Evolutionary conservation across 2,113 vertebrate species (phyloP).

Genomic region (Callipepla californica): DNA sequence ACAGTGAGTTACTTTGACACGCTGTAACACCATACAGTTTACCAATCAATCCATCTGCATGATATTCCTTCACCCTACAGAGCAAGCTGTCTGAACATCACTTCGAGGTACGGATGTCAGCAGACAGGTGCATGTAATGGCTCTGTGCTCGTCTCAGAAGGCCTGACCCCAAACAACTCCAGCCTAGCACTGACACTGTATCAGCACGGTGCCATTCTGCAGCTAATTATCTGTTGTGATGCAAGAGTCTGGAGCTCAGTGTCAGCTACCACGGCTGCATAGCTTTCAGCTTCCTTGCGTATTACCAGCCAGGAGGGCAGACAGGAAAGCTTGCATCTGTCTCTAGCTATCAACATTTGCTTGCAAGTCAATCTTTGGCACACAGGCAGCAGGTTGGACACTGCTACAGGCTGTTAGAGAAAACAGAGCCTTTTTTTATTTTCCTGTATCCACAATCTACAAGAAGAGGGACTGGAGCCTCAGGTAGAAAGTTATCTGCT

Average conservation of each 20-base stretch:
- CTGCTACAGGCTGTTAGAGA: not conserved
- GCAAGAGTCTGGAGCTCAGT: not conserved
- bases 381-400: not conserved
- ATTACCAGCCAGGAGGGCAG: not conserved
- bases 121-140: not conserved
- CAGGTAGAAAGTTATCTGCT: not conserved
- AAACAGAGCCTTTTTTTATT: not conserved
- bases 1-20: not conserved
- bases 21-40: not conserved
- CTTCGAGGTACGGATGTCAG: not conserved
- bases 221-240: not conserved
- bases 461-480: not conserved
- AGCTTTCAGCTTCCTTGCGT: conserved; percentile 41
- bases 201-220: not conserved
- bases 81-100: not conserved
- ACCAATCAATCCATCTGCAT: not conserved
- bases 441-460: not conserved
- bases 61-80: not conserved
- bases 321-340: conserved; percentile 37
- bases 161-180: conserved; percentile 12
- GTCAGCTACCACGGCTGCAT: not conserved
- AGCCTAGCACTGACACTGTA: not conserved
- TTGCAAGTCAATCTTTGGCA: not conserved
- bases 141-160: not conserved
- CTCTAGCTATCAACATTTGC: not conserved